Conservation (phyloP, 2,888 invertebrate genomes). For the Bhutanitis thaidina region DNA sequence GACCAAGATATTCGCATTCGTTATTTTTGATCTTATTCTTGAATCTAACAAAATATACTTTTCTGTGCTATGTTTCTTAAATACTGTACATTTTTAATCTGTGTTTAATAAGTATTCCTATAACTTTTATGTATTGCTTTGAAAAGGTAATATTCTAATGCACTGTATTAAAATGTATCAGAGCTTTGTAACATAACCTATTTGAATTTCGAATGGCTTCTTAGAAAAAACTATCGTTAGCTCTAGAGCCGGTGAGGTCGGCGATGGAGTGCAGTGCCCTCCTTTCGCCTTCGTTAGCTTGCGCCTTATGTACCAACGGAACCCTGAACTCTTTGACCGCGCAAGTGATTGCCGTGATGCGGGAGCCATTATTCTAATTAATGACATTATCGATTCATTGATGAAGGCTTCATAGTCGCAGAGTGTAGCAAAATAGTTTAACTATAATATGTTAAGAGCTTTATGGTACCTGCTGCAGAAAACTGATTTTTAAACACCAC, state of each 20-base stretch:
- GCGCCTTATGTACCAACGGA: slow-evolving; percentile 21
- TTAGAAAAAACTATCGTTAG: slow-evolving; percentile 11
- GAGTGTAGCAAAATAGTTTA: no score
- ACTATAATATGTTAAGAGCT: no score
- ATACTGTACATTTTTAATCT: no score
- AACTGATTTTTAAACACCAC: no score
- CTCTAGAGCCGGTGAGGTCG: slow-evolving; percentile 24
- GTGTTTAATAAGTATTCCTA: no score
- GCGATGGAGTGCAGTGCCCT: slow-evolving; percentile 45
- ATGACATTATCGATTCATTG: neutral
- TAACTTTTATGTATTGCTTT: no score
- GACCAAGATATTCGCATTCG: no score
- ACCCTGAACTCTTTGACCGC: slow-evolving; percentile 27
- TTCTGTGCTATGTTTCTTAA: no score
- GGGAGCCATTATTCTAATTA: neutral
- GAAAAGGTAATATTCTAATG: neutral
- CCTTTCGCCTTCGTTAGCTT: slow-evolving; percentile 46
- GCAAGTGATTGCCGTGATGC: slow-evolving; percentile 5
- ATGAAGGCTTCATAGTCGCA: neutral
- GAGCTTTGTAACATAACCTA: neutral
- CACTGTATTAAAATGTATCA: slow-evolving; percentile 5
- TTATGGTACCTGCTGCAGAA: no score
- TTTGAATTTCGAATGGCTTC: slow-evolving; percentile 19
- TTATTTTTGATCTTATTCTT: no score
- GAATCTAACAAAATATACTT: no score